Base-by-base conservation (phyloP, 2,113 vertebrate species). In the Poicephalus gulielmi region DNA sequence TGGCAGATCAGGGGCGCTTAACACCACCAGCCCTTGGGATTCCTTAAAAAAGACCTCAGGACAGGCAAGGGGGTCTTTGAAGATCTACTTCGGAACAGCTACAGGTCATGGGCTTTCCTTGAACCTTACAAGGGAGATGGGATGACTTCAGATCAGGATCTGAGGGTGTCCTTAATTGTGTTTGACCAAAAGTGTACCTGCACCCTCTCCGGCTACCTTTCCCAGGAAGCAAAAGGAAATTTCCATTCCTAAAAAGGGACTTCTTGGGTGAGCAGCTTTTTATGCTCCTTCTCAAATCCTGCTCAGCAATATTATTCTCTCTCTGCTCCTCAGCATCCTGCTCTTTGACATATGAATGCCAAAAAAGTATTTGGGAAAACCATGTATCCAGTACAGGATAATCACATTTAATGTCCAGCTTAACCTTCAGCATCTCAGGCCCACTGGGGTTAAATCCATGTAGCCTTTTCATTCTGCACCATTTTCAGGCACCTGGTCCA, bases 361-460 rank as follows among this genome's bases (percentile, higher is more conserved):
- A 41, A 22, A 75, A 66, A 86, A 28, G 1, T 60, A 50, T 81
- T 83, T 37, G 68, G 73, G 64, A 90, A 83, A 96, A 69, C 27
- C n/a, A 27, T 13, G 10, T 41, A 62, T 68, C 74, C 74, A 86
- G 10, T 27, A 79, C 0, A 13, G 66, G 47, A 69, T 79, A 82
- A 95, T 86, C 28, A 4, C n/a, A 84, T 94, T 91, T 91, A 91
- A 92, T 35, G 41, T 49, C 33, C 66, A 84, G 43, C 17, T 93
- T 89, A 90, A 79, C 37, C 68, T 50, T 13, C 77, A 68, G 67
- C 9, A 35, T 64, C 52, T 83, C 52, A 71, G 62, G 28, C 13
- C 27, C 35, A 24, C 31, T 6, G 4, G 7, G 50, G 15, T 11
- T 88, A 83, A 96, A 94, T 50, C 68, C 63, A 31, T 3, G 18